These are phyloP conservation scores for Aleiodes testaceus DNA, from an alignment of 2,888 invertebrate genomes.

Conservation along the genomic window DNA sequence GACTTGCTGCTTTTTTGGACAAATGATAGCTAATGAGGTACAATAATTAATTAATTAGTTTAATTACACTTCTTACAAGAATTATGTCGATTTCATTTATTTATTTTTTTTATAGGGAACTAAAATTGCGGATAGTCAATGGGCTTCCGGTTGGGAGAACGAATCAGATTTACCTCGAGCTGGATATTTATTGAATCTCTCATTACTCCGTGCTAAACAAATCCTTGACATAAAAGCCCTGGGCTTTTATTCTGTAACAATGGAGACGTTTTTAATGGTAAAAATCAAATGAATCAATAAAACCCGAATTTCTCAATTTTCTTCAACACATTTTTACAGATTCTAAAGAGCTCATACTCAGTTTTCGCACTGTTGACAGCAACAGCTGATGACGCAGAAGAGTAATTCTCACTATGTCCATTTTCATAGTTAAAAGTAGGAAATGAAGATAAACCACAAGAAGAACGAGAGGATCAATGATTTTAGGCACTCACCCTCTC, in stretches of 20 bases:
- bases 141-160: slow-evolving; percentile 60
- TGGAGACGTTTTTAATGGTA: slow-evolving; percentile 60
- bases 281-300: neutral
- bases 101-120: slow-evolving; percentile 36
- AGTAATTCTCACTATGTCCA: neutral
- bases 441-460: no score
- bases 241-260: slow-evolving; percentile 57
- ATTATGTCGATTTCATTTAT: no score
- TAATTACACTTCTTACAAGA: no score
- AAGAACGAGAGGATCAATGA: no score
- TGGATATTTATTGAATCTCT: slow-evolving; percentile 51
- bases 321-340: slow-evolving; percentile 54
- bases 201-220: slow-evolving; percentile 55
- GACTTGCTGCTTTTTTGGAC: slow-evolving; percentile 52
- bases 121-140: slow-evolving; percentile 52
- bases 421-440: no score
- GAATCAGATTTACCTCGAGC: slow-evolving; percentile 36
- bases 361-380: slow-evolving; percentile 56
- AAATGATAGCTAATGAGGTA: slow-evolving; percentile 12
- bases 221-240: slow-evolving; percentile 57
- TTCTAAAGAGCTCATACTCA: slow-evolving; percentile 59
- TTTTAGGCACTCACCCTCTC: no score
- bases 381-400: slow-evolving; percentile 24
- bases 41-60: no score
- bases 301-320: no score